phyloP scores from a whole-genome alignment of 1,140 invertebrate genomes.

The Odontomachus brunneus region DNA sequence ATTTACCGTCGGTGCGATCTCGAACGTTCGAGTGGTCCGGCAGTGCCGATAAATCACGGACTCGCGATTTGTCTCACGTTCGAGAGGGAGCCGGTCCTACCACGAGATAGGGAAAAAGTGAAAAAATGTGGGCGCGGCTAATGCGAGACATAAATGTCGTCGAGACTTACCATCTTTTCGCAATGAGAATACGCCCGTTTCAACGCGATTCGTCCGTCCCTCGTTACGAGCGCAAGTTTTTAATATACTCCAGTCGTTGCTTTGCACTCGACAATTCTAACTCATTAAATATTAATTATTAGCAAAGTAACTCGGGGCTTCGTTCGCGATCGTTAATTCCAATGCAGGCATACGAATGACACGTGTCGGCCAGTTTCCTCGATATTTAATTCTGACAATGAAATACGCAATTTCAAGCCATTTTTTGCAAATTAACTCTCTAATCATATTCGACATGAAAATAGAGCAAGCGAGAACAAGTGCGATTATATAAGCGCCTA shows the following conservation, averaged over 20 bases:
- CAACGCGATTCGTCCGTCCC: background rate
- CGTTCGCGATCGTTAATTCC: too few species aligned
- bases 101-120: constrained; percentile 20
- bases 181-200: background rate
- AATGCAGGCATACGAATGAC: too few species aligned
- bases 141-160: constrained; percentile 14
- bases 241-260: background rate
- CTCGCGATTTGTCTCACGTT: constrained; percentile 67
- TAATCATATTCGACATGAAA: too few species aligned
- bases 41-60: constrained; percentile 63
- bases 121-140: constrained; percentile 4
- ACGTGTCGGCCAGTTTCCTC: too few species aligned
- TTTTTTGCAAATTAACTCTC: too few species aligned
- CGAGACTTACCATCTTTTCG: background rate
- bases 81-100: constrained; percentile 48
- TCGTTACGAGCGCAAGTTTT: background rate
- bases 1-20: constrained; percentile 61
- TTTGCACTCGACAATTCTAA: background rate
- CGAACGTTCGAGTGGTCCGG: constrained; percentile 51
- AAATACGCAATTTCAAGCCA: too few species aligned
- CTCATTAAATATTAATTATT: background rate
- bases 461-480: too few species aligned
- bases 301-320: background rate
- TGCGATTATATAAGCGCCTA: too few species aligned
- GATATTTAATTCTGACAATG: too few species aligned